Percentiles rank a stretch among this genome's conserved stretches.
phyloP scores from a whole-genome alignment of 2,888 invertebrate species.

The Halictus quadricinctus region DNA sequence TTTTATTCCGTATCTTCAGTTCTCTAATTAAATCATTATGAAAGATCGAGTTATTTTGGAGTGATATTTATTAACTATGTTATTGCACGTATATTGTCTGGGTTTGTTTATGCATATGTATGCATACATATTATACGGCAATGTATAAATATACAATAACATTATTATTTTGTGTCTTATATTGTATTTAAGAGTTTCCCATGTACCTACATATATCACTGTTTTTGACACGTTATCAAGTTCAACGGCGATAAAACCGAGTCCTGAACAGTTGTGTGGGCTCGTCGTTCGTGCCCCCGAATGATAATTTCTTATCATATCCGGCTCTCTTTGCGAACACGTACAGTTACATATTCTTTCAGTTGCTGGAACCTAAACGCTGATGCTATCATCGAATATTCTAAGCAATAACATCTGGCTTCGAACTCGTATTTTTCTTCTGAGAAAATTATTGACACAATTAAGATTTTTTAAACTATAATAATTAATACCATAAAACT shows the following conservation, averaged over 20 bases:
- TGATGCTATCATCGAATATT: slow-evolving; percentile 9
- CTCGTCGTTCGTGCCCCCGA: slow-evolving; percentile 68
- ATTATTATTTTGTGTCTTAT: slow-evolving; percentile 20
- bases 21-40: too few species aligned
- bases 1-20: too few species aligned
- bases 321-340: slow-evolving; percentile 73
- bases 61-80: too few species aligned
- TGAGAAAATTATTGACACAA: background rate
- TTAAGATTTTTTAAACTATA: background rate
- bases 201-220: slow-evolving; percentile 56
- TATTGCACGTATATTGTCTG: too few species aligned
- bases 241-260: slow-evolving; percentile 61
- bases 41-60: too few species aligned
- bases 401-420: slow-evolving; percentile 13
- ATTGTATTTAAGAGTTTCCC: slow-evolving; percentile 54
- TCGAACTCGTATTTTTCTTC: too few species aligned
- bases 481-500: too few species aligned
- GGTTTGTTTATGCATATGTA: too few species aligned
- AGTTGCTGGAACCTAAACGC: slow-evolving; percentile 22
- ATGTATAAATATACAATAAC: background rate
- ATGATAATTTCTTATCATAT: slow-evolving; percentile 80
- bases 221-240: slow-evolving; percentile 64
- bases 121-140: background rate
- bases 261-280: slow-evolving; percentile 55
- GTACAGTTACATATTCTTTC: background rate